These are phyloP conservation scores for Drosophila lacertosa DNA, from an alignment of 1,140 invertebrate species.

Conservation along the genomic window DNA sequence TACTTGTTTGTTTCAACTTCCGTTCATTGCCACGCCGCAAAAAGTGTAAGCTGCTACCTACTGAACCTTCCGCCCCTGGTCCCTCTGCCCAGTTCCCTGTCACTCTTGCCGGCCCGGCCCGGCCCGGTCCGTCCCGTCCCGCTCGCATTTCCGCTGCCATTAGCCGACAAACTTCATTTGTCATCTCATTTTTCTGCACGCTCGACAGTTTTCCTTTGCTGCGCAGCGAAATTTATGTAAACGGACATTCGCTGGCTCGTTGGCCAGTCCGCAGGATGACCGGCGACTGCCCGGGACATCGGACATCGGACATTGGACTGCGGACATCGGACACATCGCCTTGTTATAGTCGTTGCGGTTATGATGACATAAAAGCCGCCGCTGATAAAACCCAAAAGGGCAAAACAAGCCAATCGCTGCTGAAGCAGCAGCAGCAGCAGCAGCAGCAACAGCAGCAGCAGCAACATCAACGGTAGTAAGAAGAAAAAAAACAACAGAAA, in stretches of 20 bases:
- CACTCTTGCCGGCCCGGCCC: neutral
- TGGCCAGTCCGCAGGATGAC: slow-evolving; percentile 38
- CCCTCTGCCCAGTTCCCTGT: neutral
- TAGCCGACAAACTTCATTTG: slow-evolving; percentile 82
- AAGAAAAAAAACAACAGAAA: slow-evolving; percentile 25
- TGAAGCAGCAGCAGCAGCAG: slow-evolving; percentile 24
- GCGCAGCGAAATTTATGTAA: slow-evolving; percentile 78
- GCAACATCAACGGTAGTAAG: slow-evolving; percentile 13
- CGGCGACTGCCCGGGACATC: slow-evolving; percentile 37
- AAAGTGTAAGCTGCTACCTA: slow-evolving; percentile 77
- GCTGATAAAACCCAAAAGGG: slow-evolving; percentile 67
- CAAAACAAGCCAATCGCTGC: slow-evolving; percentile 67
- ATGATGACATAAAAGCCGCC: slow-evolving; percentile 80
- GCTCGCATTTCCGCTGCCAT: slow-evolving; percentile 77
- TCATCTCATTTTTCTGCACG: slow-evolving; percentile 81
- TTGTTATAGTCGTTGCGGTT: slow-evolving; percentile 67
- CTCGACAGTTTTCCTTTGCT: slow-evolving; percentile 76
- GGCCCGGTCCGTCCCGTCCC: slow-evolving; percentile 3
- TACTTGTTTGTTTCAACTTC: slow-evolving; percentile 83
- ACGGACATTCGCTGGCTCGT: slow-evolving; percentile 74
- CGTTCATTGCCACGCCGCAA: slow-evolving; percentile 81
- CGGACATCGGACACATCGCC: slow-evolving; percentile 36
- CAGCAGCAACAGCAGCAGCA: slow-evolving; percentile 42
- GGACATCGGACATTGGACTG: too few relatives aligned
- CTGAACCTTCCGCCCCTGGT: slow-evolving; percentile 26